These are phyloP conservation scores for Lycaena phlaeas DNA, from an alignment of 2,888 invertebrate genomes.

Conservation along the genomic window DNA sequence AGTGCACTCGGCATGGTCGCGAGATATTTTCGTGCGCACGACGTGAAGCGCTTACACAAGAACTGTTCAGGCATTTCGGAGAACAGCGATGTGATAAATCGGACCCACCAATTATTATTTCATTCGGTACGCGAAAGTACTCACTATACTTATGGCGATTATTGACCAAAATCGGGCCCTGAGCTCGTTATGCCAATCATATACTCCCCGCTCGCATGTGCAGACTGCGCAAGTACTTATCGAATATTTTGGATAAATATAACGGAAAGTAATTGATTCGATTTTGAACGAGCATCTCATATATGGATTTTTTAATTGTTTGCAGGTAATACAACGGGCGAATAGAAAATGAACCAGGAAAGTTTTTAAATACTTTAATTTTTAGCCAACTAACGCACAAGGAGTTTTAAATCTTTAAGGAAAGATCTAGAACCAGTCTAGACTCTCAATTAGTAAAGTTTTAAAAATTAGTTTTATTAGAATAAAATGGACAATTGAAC, in stretches of 20 bases:
- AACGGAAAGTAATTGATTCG: slow-evolving; percentile 4
- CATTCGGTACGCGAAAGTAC: slow-evolving; percentile 65
- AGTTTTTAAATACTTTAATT: no score
- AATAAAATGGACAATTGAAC: no score
- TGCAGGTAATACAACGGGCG: background rate
- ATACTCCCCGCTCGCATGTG: slow-evolving; percentile 24
- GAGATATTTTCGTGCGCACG: slow-evolving; percentile 68
- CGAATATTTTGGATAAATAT: slow-evolving; percentile 21
- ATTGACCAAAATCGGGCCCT: slow-evolving; percentile 65
- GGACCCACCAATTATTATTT: slow-evolving; percentile 70
- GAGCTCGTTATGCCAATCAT: slow-evolving; percentile 66
- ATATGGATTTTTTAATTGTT: slow-evolving; percentile 5
- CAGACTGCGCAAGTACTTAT: slow-evolving; percentile 13
- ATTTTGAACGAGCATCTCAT: background rate
- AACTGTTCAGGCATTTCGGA: slow-evolving; percentile 64
- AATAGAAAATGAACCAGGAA: no score
- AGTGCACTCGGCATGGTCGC: slow-evolving; percentile 52
- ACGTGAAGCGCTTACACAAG: slow-evolving; percentile 65
- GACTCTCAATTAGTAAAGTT: no score
- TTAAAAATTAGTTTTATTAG: no score
- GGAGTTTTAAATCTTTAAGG: no score
- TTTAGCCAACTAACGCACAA: no score
- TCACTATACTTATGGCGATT: slow-evolving; percentile 64
- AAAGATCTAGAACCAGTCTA: no score
- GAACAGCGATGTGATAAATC: slow-evolving; percentile 69